Base-by-base conservation (phyloP, 2,113 vertebrate genomes). In the Lophura nycthemera region DNA sequence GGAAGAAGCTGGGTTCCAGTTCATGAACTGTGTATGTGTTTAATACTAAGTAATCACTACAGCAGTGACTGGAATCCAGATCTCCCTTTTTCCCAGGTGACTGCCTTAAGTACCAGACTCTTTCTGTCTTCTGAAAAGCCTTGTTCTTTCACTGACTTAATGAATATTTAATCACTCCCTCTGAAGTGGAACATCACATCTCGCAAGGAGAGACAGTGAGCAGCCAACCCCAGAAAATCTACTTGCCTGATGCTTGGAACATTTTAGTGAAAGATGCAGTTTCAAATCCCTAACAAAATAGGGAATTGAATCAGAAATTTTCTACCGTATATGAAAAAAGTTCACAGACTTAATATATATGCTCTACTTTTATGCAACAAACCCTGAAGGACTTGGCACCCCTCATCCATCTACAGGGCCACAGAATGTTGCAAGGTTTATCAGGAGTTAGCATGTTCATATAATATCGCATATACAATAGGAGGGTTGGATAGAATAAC, bases 1-100 rank as follows among this genome's bases (percentile, higher is more conserved):
- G 86, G 88, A 90, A 77, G 83, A 83, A 95, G 65, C 88, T 92
- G 90, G 90, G 92, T 94, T 96, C 95, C 93, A 90, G 95, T 90
- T 95, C 61, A 22, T 93, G 93, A 96, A 95, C 76, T 76, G 83
- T 90, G 92, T 96, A 93, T 94, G 95, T 96, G 69, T 95, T 96
- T 95, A 95, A 95, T 96, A 88, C 92, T 92, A 92, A 96, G 93
- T 95, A 96, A 96, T 95, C 92, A 93, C 94, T 96, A 96, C 88
- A 96, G 90, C 92, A 95, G 80, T 94, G 95, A 96, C 95, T 96
- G 96, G 95, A 96, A 96, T 96, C 95, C 92, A 96, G 95, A 96
- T 96, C 90, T 95, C 76, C 52, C 73, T 84, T 96, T 96, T 95
- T 92, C 96, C 96, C 96, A 93, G 93, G 86, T 96, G 96, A 96